Evolutionary conservation across 2,113 vertebrate genomes (phyloP), one percentile per base, ranked within the genome.

Genomic region (Brachyistius frenatus): DNA sequence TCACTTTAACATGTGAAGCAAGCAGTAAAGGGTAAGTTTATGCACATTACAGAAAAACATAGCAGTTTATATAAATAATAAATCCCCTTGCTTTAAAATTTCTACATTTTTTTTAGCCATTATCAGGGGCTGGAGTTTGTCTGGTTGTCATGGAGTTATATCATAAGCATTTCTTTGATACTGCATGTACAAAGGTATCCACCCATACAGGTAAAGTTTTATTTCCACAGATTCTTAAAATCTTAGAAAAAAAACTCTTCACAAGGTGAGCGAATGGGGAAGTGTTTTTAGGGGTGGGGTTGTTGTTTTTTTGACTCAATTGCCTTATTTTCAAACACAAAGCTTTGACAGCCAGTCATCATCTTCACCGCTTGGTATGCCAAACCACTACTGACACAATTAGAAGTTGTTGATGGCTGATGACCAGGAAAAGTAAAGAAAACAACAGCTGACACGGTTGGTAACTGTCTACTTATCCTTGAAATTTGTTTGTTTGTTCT

Each of bases 371-470:
- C 8, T 65, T 44, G 55, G 47, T 52, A 57, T 47, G 30, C 52
- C 65, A 36, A 69, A 68, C 11, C 33, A 7, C 58, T 2, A 1
- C 66, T 53, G 58, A 75, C 31, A 69, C 9, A 9, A 7, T 65
- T 53, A 53, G 2, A 81, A 65, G 53, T 36, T 52, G 72, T 10
- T 35, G 36, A 64, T 76, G 53, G 58, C 52, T 52, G 78, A 3
- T 6, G 1, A 58, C 72, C 72, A 75, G 53, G 44, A 68, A 63
- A 65, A 58, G 46, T 69, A 62, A 11, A 44, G 67, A 72, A 23
- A 50, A 58, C 50, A 80, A 49, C 71, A 75, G 52, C 71, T 66
- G 63, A 66, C 33, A 23, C n/a, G 35, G 4, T 35, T 58, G 62
- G 62, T 52, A 46, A 44, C 36, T 15, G 55, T 76, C 64, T 46